Percentiles rank a stretch among this genome's conserved stretches.
phyloP scores from a whole-genome alignment of 2,888 invertebrate genomes.

The Ichneumon xanthorius region DNA sequence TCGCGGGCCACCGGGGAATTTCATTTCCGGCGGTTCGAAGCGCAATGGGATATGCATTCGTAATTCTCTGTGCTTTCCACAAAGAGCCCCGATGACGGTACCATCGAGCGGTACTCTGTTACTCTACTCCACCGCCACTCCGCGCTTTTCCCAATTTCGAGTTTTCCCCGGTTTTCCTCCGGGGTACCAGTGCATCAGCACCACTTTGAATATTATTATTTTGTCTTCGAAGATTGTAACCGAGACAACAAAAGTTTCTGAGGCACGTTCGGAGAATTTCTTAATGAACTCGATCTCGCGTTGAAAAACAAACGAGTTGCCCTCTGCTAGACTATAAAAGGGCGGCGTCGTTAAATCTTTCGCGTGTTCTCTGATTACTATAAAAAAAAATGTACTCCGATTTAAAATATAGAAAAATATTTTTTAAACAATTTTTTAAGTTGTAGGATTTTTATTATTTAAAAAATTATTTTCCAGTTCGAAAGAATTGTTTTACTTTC shows the following conservation, averaged over 20 bases:
- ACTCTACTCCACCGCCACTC: background rate
- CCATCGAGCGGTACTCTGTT: background rate
- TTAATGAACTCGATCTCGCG: constrained; percentile 55
- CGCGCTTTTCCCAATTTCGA: background rate
- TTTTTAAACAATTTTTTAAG: background rate
- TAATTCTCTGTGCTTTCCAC: constrained; percentile 57
- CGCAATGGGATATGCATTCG: constrained; percentile 68
- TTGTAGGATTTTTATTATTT: too few species aligned
- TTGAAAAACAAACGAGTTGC: constrained; percentile 6
- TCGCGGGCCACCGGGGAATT: constrained; percentile 35
- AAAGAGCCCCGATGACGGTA: constrained; percentile 47
- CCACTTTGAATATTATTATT: constrained; percentile 18
- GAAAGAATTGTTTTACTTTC: too few species aligned
- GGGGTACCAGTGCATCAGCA: background rate
- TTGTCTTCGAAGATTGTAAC: constrained; percentile 3
- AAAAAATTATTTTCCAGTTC: too few species aligned
- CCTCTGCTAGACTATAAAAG: background rate
- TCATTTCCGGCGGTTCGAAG: constrained; percentile 60
- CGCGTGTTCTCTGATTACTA: constrained; percentile 44
- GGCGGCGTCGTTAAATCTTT: constrained; percentile 53
- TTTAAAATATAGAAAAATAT: background rate
- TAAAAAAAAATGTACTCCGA: constrained; percentile 31
- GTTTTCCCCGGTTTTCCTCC: background rate
- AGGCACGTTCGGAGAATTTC: background rate
- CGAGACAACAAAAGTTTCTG: background rate